A percentile compares a stretch with the other conserved stretches of the same genome.
These are phyloP conservation scores for Myopa tessellatipennis DNA, from an alignment of 2,888 invertebrate genomes.

Conservation along the genomic window DNA sequence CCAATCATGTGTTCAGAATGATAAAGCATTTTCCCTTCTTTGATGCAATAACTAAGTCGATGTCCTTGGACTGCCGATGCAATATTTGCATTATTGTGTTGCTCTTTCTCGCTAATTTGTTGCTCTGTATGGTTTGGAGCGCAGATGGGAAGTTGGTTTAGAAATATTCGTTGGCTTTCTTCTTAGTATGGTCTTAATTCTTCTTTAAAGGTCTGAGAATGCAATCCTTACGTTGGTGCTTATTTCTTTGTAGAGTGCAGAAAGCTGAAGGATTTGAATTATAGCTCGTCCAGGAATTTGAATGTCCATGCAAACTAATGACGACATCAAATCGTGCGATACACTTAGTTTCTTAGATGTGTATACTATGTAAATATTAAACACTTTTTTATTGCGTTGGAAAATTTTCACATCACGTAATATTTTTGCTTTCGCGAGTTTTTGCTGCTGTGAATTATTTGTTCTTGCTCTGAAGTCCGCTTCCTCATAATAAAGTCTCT, in stretches of 20 bases:
- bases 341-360: slow-evolving; percentile 18
- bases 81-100: slow-evolving; percentile 58
- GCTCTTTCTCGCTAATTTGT: slow-evolving; percentile 45
- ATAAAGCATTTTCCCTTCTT: slow-evolving; percentile 55
- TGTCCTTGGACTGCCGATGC: slow-evolving; percentile 61
- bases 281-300: background rate
- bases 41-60: slow-evolving; percentile 47
- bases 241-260: background rate
- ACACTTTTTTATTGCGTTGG: slow-evolving; percentile 6
- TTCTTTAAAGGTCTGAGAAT: too few species aligned
- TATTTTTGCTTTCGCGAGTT: background rate
- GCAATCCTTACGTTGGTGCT: background rate
- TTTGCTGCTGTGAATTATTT: background rate
- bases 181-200: slow-evolving; percentile 37
- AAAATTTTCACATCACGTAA: slow-evolving; percentile 29
- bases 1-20: slow-evolving; percentile 53
- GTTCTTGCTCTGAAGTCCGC: background rate
- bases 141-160: background rate
- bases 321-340: slow-evolving; percentile 26
- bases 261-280: background rate
- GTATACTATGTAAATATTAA: slow-evolving; percentile 22
- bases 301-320: slow-evolving; percentile 20
- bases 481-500: background rate
- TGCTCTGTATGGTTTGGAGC: slow-evolving; percentile 31
- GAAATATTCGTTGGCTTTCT: slow-evolving; percentile 9